phyloP scores from a whole-genome alignment of 2,888 invertebrate species.

The Hypomecis punctinalis region DNA sequence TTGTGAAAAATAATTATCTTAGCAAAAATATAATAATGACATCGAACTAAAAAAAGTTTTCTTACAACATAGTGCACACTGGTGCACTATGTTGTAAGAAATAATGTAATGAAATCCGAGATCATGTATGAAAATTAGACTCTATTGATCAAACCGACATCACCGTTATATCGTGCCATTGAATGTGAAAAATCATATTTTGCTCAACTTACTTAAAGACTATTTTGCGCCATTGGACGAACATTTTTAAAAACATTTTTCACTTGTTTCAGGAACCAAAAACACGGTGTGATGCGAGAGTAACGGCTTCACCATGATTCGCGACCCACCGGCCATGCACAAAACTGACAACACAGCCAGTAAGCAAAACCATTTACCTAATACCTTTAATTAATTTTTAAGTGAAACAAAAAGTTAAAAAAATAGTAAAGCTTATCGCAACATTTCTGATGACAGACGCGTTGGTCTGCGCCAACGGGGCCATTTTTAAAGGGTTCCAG shows the following conservation, averaged over 20 bases:
- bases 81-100: too few species aligned
- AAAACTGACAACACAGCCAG: slow-evolving; percentile 77
- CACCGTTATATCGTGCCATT: too few species aligned
- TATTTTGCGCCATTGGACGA: too few species aligned
- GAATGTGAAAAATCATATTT: too few species aligned
- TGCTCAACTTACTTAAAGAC: too few species aligned
- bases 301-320: slow-evolving; percentile 79
- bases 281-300: slow-evolving; percentile 71
- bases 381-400: not conserved
- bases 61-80: too few species aligned
- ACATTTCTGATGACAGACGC: slow-evolving; percentile 8
- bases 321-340: slow-evolving; percentile 84
- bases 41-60: too few species aligned
- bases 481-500: slow-evolving; percentile 27
- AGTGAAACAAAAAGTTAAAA: not conserved
- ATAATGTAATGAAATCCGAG: too few species aligned
- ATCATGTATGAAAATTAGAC: too few species aligned
- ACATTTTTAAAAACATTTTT: not conserved
- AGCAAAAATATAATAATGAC: too few species aligned
- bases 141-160: too few species aligned
- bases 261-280: slow-evolving; percentile 66
- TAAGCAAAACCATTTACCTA: slow-evolving; percentile 57
- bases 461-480: slow-evolving; percentile 7
- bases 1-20: too few species aligned
- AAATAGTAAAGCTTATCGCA: not conserved